These are phyloP conservation scores for Pao palembangensis DNA, from an alignment of 2,113 vertebrate species.

Conservation along the genomic window DNA sequence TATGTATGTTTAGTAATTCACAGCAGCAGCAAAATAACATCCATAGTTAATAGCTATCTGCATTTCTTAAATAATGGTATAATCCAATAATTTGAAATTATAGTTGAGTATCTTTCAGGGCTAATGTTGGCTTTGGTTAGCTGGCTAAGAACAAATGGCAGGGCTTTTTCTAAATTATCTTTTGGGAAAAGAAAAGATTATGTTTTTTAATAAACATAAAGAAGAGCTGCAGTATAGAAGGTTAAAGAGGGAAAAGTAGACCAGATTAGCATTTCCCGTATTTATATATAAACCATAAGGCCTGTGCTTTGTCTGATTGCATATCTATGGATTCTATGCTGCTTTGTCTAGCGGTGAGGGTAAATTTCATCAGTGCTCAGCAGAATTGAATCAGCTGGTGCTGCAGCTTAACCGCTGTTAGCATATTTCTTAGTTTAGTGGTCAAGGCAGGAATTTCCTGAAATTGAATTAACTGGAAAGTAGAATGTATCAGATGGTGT, in stretches of 20 bases:
- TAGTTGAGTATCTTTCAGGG: too few species aligned
- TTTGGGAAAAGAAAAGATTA: too few species aligned
- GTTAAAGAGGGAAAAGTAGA: background rate
- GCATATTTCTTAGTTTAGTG: slow-evolving; percentile 30
- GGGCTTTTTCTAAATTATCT: too few species aligned
- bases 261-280: background rate
- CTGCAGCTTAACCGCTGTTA: slow-evolving; percentile 14
- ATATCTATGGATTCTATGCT: slow-evolving; percentile 17
- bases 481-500: background rate
- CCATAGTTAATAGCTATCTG: slow-evolving; percentile 30
- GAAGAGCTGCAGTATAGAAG: background rate
- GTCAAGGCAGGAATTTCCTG: slow-evolving; percentile 12
- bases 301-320: slow-evolving; percentile 15
- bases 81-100: too few species aligned
- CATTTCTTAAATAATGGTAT: too few species aligned
- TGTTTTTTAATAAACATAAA: too few species aligned
- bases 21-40: slow-evolving; percentile 32
- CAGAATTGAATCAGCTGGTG: slow-evolving; percentile 39
- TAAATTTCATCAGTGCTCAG: slow-evolving; percentile 26
- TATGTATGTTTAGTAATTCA: slow-evolving; percentile 3
- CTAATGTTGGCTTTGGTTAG: too few species aligned
- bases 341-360: slow-evolving; percentile 1
- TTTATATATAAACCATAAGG: slow-evolving; percentile 34
- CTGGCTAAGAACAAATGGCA: too few species aligned
- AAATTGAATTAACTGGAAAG: slow-evolving; percentile 40